Evolutionary conservation across 1,140 invertebrate genomes (phyloP), one percentile per base, ranked within the genome.

Genomic region (Euura saliciscinereae): DNA sequence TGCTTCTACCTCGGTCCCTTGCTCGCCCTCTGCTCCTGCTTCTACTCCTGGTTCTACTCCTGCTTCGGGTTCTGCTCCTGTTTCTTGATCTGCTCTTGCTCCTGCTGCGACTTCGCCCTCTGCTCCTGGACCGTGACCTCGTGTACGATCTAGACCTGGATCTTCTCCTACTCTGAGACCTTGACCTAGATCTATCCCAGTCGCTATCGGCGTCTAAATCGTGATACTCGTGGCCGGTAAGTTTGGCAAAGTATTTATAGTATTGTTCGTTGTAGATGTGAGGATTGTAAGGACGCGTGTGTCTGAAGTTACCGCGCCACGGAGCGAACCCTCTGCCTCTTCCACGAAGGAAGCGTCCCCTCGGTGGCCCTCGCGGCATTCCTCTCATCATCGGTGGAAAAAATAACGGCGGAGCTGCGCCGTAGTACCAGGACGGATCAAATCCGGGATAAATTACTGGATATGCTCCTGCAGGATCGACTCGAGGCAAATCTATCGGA

Each of bases 191-290:
- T 11, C 83, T 84, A 2, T 87, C 88, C 75, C 86, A 88, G 75
- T 81, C 78, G 44, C 78, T 82, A 76, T 81, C 84, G 51, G 73
- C 79, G 8, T 84, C 81, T 44, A 80, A 86, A 68, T 75, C 73
- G 59, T 78, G 77, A 75, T 83, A 82, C 71, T 85, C 83, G 69
- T 85, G 83, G 4, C 84, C 83, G 10, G 83, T 82, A 6, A 86
- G 74, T 76, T 82, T 86, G 2, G 85, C 85, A 66, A 87, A 87
- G 44, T 88, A 87, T 69, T 86, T 84, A 71, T 87, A 86, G 70
- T 86, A 87, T 70, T 87, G 83, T 64, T 87, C 82, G 71, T 88
- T 85, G 72, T 84, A 83, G n/a, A 85, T 71, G 65, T 82, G 83
- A 2, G 83, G 81, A 75, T 83, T 83, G 44, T 83, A 81, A 0